A percentile compares a stretch with the other conserved stretches of the same genome.
phyloP scores from a whole-genome alignment of 37 sponge, comb jelly and placozoan genomes.

The Tethya wilhelma region DNA sequence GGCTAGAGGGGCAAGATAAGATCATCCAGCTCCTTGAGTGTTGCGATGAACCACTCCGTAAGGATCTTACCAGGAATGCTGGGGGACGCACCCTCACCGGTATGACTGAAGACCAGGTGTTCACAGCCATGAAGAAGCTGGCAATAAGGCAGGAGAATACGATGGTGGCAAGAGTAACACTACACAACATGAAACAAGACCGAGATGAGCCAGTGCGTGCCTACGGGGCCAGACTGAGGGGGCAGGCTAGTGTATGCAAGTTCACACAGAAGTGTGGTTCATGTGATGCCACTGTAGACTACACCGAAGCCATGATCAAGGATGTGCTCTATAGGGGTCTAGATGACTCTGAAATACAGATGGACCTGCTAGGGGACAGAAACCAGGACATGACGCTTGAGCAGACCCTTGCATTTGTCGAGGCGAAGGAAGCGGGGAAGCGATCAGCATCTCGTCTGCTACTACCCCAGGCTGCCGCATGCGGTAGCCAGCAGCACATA shows the following conservation, averaged over 20 bases:
- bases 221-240: constrained; percentile 36
- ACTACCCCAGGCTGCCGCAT: constrained; percentile 36
- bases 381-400: constrained; percentile 48
- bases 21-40: constrained; percentile 48
- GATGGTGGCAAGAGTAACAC: constrained; percentile 24
- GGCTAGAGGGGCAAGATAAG: constrained; percentile 3
- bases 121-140: constrained; percentile 23
- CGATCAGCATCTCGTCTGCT: constrained; percentile 43
- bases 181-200: constrained; percentile 55
- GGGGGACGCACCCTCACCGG: constrained; percentile 47
- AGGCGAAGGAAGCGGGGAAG: constrained; percentile 36
- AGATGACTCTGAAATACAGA: constrained; percentile 40
- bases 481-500: constrained; percentile 45
- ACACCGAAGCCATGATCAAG: constrained; percentile 36
- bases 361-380: constrained; percentile 49
- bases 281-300: constrained; percentile 42
- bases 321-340: constrained; percentile 40
- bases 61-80: constrained; percentile 48
- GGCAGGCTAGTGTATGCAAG: constrained; percentile 42
- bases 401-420: constrained; percentile 25
- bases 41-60: constrained; percentile 46
- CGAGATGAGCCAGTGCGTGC: constrained; percentile 48
- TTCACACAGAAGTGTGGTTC: constrained; percentile 23
- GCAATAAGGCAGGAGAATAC: constrained; percentile 43
- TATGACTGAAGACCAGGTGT: constrained; percentile 26